A percentile compares a stretch with the other conserved stretches of the same genome.
phyloP scores from a whole-genome alignment of 2,888 invertebrate genomes.

The Nephrotoma flavescens region DNA sequence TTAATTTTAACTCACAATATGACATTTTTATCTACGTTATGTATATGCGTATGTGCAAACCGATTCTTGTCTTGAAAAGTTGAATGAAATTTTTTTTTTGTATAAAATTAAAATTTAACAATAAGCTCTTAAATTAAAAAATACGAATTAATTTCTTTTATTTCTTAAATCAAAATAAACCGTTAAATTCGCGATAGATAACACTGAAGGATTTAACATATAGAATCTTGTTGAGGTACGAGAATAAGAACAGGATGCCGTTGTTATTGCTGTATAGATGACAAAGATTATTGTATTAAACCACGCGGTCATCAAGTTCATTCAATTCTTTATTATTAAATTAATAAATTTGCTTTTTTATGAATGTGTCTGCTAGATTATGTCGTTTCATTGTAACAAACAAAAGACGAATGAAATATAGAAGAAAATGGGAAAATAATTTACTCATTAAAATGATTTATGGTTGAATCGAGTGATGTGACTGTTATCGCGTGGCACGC shows the following conservation, averaged over 20 bases:
- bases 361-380: not conserved
- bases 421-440: not conserved
- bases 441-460: slow-evolving; percentile 3
- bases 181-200: not conserved
- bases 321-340: not conserved
- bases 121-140: not conserved
- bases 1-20: not conserved
- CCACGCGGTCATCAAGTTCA: not conserved
- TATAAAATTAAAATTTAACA: not conserved
- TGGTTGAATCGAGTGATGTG: not conserved
- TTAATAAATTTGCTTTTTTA: not conserved
- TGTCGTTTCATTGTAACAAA: not conserved
- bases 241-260: not conserved
- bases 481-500: slow-evolving; percentile 3
- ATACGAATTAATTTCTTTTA: not conserved
- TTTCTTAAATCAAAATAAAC: not conserved
- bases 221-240: not conserved
- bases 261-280: not conserved
- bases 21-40: not conserved
- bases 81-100: not conserved
- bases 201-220: not conserved
- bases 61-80: not conserved
- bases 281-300: not conserved
- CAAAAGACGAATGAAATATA: not conserved
- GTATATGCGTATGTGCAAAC: not conserved